phyloP scores from a whole-genome alignment of 1,140 invertebrate species.

The Drosophila chauvacae region DNA sequence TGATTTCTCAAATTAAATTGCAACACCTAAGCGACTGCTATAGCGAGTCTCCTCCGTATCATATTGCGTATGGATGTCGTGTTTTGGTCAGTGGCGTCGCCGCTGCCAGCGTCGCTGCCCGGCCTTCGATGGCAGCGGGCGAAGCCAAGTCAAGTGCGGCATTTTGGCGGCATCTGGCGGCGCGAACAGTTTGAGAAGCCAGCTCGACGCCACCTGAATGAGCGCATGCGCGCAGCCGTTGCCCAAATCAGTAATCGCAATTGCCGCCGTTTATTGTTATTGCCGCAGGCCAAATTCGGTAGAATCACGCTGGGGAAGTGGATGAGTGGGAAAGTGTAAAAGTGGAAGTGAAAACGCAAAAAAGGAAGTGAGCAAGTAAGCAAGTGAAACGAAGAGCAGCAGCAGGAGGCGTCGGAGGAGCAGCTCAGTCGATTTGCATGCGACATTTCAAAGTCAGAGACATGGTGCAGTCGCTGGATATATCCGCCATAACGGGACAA shows the following conservation, averaged over 20 bases:
- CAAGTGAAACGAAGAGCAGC: not conserved
- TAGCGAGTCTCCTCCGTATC: slow-evolving; percentile 14
- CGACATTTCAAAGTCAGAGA: slow-evolving; percentile 80
- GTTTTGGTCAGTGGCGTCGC: slow-evolving; percentile 46
- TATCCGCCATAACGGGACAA: slow-evolving; percentile 77
- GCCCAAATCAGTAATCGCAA: slow-evolving; percentile 44
- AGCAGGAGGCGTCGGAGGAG: slow-evolving; percentile 2
- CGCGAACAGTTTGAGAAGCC: slow-evolving; percentile 53
- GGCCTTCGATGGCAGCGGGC: slow-evolving; percentile 60
- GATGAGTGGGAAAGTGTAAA: not conserved
- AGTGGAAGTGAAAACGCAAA: slow-evolving; percentile 27
- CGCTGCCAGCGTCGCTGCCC: slow-evolving; percentile 41
- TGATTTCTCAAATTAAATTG: too few species aligned
- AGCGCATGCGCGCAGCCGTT: slow-evolving; percentile 64
- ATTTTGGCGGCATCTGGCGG: slow-evolving; percentile 58
- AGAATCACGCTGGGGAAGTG: slow-evolving; percentile 2
- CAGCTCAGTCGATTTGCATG: slow-evolving; percentile 54
- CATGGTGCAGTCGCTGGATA: slow-evolving; percentile 82
- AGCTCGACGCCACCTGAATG: slow-evolving; percentile 41
- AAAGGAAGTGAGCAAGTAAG: slow-evolving; percentile 9
- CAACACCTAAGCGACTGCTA: not conserved
- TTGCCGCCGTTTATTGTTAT: slow-evolving; percentile 38
- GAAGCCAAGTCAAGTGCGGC: slow-evolving; percentile 33
- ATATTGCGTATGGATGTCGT: slow-evolving; percentile 67
- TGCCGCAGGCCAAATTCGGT: slow-evolving; percentile 45